Percentiles rank a stretch among this genome's conserved stretches.
Evolutionary conservation across 2,888 invertebrate species (phyloP).

Genomic region (Eristalis intricaria): DNA sequence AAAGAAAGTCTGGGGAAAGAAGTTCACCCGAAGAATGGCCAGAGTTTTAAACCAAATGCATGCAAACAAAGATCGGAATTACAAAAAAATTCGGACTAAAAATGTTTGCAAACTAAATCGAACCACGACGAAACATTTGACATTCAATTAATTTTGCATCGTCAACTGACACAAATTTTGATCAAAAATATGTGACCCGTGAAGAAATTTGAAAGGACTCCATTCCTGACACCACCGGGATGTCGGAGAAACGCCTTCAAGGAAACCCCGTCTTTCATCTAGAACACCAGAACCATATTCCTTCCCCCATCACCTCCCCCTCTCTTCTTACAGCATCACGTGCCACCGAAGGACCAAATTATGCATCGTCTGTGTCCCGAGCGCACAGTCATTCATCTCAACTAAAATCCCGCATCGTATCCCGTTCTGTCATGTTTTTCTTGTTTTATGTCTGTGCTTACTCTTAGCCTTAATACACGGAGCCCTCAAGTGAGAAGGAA

Average conservation of each 20-base stretch:
- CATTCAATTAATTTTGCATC: no score
- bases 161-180: no score
- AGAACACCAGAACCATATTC: background rate
- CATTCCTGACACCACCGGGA: no score
- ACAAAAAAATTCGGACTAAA: no score
- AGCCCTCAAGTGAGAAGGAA: conserved; percentile 37
- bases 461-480: conserved; percentile 63
- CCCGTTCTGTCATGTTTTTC: background rate
- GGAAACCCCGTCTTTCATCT: background rate
- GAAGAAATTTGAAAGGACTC: no score
- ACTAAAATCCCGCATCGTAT: background rate
- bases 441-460: conserved; percentile 4
- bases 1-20: no score
- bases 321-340: background rate
- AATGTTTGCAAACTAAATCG: no score
- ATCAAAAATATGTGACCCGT: no score
- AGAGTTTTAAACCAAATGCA: no score
- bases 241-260: background rate
- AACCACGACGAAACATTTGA: no score
- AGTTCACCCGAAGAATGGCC: no score
- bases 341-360: background rate
- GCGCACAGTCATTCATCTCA: conserved; percentile 3
- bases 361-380: conserved; percentile 1
- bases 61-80: no score
- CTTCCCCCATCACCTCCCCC: background rate